Conservation (phyloP, 2,797 vertebrate species). For the Melanotaenia nigrans region DNA sequence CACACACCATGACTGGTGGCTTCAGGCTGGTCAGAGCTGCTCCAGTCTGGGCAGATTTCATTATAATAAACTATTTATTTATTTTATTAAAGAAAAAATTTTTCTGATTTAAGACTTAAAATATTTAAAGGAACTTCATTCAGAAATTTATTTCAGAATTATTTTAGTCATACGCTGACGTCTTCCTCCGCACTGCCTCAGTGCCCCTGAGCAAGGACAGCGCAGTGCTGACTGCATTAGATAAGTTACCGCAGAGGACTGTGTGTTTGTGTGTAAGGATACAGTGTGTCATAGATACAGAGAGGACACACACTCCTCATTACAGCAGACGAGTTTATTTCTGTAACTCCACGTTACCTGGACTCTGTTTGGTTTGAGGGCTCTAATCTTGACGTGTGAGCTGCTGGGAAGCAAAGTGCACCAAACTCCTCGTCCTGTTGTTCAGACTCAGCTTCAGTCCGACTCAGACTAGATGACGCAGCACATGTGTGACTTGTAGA, state of each 20-base stretch:
- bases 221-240: constrained; percentile 24
- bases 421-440: no score
- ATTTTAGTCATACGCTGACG: neutral
- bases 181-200: neutral
- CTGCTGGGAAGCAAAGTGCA: no score
- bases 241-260: neutral
- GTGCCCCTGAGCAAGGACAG: constrained; percentile 42
- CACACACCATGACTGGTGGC: neutral
- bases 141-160: neutral
- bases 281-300: neutral
- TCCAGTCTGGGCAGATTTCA: neutral
- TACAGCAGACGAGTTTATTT: neutral
- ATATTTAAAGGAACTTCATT: neutral
- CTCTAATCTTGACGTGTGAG: no score
- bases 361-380: neutral
- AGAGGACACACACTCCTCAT: neutral
- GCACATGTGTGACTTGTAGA: no score
- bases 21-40: constrained; percentile 2
- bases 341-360: no score
- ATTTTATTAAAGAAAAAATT: neutral
- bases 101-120: neutral
- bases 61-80: constrained; percentile 8
- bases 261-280: neutral
- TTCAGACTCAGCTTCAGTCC: no score
- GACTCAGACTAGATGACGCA: no score